Conservation (phyloP, 92 coral and sea anemone genomes). For the Epizoanthus ramosus region DNA sequence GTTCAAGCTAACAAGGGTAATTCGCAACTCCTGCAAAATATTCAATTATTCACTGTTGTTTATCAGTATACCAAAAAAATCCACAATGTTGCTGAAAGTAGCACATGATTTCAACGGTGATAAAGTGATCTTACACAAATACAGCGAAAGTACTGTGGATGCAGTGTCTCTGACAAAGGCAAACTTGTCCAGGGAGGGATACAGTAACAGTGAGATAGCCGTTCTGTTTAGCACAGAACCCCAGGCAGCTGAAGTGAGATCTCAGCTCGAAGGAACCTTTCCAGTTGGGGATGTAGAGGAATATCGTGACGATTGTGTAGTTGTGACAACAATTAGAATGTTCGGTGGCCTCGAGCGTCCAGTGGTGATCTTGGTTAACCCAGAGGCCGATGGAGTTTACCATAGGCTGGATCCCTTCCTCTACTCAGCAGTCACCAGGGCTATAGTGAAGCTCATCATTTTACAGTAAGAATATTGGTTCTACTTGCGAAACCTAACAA, state of each 20-base stretch:
- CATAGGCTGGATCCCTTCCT: not conserved
- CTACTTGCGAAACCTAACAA: too few species aligned
- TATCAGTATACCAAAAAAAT: not conserved
- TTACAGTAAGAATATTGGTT: not conserved
- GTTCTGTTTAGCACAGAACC: not conserved
- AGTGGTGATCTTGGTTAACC: constrained; percentile 33
- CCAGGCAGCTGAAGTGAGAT: not conserved
- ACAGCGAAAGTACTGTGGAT: not conserved
- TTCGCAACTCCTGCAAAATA: not conserved
- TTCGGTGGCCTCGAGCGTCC: constrained; percentile 33
- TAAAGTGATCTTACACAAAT: not conserved
- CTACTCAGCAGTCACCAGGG: constrained; percentile 42
- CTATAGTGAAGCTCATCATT: constrained; percentile 24
- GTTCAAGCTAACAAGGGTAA: not conserved
- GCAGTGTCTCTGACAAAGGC: not conserved
- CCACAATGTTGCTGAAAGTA: not conserved
- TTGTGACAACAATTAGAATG: constrained; percentile 34
- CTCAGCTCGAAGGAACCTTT: too few species aligned
- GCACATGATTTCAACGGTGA: not conserved
- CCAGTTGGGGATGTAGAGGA: constrained; percentile 5
- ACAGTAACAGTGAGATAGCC: not conserved
- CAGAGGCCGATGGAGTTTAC: not conserved
- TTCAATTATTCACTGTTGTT: not conserved
- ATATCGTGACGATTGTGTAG: not conserved
- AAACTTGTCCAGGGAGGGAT: not conserved